Evolutionary conservation across 1,140 invertebrate species (phyloP).

Genomic region (Arion vulgaris): DNA sequence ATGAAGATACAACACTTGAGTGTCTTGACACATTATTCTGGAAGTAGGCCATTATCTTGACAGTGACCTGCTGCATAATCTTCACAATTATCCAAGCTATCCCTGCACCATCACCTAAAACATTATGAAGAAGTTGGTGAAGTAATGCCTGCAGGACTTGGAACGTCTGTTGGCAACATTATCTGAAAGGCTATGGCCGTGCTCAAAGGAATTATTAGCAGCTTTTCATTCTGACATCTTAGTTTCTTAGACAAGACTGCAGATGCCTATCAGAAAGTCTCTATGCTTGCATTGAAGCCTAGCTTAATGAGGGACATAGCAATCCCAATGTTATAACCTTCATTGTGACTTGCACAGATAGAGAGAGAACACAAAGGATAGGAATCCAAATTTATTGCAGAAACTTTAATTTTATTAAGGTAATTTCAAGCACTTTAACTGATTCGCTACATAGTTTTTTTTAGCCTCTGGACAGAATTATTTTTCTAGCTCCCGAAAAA

Average conservation of each 20-base stretch:
- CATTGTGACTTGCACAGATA: no score
- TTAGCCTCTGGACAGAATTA: no score
- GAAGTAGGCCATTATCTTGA: neutral
- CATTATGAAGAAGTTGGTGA: neutral
- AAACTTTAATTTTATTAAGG: no score
- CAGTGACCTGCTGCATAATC: neutral
- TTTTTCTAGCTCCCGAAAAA: no score
- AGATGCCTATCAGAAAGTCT: neutral
- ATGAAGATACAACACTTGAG: neutral
- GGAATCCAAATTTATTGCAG: no score
- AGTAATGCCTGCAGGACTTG: neutral
- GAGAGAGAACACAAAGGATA: no score
- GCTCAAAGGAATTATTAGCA: neutral
- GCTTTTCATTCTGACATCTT: neutral
- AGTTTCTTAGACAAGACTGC: neutral
- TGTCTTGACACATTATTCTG: neutral
- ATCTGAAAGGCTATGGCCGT: neutral
- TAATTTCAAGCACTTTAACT: no score
- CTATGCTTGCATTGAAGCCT: no score
- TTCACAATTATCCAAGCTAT: neutral
- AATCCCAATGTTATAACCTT: no score
- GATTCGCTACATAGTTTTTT: no score
- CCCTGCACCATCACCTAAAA: neutral
- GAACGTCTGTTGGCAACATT: neutral
- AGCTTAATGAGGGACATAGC: no score